Percentiles rank a stretch among this genome's conserved stretches.
Conservation (phyloP, 2,113 vertebrate genomes). For the Plecotus auritus region DNA sequence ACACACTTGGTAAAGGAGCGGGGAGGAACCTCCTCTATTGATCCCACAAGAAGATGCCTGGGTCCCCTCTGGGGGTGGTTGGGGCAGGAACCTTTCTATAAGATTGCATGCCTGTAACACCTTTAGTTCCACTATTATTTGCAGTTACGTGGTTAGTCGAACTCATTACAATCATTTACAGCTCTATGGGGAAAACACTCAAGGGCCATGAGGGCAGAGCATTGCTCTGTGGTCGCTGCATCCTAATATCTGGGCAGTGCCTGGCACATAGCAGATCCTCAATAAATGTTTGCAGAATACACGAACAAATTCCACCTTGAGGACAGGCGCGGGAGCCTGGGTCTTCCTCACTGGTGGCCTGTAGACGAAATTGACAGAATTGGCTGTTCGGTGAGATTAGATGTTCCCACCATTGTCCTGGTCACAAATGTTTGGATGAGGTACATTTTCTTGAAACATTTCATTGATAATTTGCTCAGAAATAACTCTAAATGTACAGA, state of each 20-base stretch:
- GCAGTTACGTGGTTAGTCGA: neutral
- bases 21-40: neutral
- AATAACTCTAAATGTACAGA: neutral
- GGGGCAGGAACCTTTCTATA: neutral
- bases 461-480: neutral
- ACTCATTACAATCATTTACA: neutral
- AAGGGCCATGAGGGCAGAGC: no score
- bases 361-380: neutral
- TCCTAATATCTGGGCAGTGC: neutral
- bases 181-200: neutral
- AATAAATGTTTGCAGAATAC: no score
- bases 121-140: no score
- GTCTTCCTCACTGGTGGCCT: neutral
- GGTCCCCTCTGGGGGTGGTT: neutral
- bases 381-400: neutral
- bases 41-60: accelerated
- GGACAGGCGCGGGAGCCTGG: neutral
- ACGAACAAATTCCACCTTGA: neutral
- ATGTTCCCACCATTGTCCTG: neutral
- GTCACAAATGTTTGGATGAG: neutral
- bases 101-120: neutral
- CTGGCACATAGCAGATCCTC: neutral
- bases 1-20: neutral
- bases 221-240: neutral
- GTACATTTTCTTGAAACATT: neutral